Base-by-base conservation (phyloP, 2,113 vertebrate genomes). In the Sander lucioperca region DNA sequence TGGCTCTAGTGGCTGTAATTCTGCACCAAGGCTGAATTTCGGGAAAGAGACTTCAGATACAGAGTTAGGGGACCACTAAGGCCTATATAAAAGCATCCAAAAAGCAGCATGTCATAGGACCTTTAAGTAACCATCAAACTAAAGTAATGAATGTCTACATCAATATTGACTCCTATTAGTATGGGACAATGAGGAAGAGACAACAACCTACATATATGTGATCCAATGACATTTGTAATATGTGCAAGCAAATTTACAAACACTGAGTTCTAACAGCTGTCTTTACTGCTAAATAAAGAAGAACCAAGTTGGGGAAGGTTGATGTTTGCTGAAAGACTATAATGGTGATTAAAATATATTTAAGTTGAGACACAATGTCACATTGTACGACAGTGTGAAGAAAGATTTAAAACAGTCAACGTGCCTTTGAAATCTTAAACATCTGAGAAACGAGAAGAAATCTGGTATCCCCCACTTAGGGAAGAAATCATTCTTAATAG, bases 191-290 rank as follows among this genome's bases (percentile, higher is more conserved):
- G 47, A 43, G 6, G 23, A 39, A 3, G 15, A 36, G 54, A 33
- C 56, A 36, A 51, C 48, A 57, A 58, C 16, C 51, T 58, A 75
- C 67, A 72, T 77, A 77, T 51, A 19, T 77, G 18, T 58, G 51
- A 77, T 57, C 23, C 18, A 50, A 27, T 33, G 15, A 27, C 48
- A 45, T 30, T n/a, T 30, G 56, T 43, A 51, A 45, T 4, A 65
- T 43, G 21, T 36, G 43, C 15, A 69, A 39, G 2, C 21, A 43
- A 43, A 51, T 48, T 3, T 14, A 45, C 10, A 50, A 62, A 61
- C 66, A 51, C 18, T n/a, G 23, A 47, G 6, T 9, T 45, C 7
- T 45, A 73, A 58, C 39, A 73, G 53, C 53, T 66, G 62, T 51
- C 43, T 74, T 50, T 27, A 50, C 43, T 43, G 58, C 30, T 33